Evolutionary conservation across 2,888 invertebrate species (phyloP), one percentile per base, ranked within the genome.

Genomic region (Mechanitis mazaeus): DNA sequence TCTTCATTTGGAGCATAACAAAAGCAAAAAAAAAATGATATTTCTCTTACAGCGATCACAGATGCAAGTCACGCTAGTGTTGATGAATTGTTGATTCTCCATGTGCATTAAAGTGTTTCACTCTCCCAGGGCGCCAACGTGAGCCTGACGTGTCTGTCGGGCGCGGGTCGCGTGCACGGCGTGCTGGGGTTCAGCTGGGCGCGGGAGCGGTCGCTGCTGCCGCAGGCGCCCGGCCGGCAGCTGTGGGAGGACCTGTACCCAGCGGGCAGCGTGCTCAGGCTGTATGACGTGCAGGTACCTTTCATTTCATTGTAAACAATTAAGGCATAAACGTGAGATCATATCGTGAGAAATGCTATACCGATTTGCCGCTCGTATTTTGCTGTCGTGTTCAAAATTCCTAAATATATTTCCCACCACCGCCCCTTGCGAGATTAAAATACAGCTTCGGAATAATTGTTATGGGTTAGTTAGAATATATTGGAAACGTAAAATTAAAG

Each of bases 231-330:
- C 0, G 94, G 94, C 5, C 91, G 91, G n/a, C 95, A 95, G 73
- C 94, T 95, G 71, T 96, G 96, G 93, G 96, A 96, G 77, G 95
- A 96, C 75, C 89, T 96, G 35, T 95, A 94, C 79, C 96, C 96
- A 0, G 94, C 94, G 63, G 96, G 96, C 7, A 96, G 95, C 73
- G 94, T 96, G 60, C 85, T 96, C 4, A 94, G 95, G 76, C 93
- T 96, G 38, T 93, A 93, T 71, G 94, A 94, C 71, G 93, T 94
- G 55, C 94, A 95, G 91, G 95, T 95, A 81, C 76, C 79, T 59
- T 7, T 54, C 20, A 45, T 56, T 50, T 35, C 5, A 45, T 45
- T 53, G 46, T 31, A 42, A 38, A 35, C 35, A 54, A 2, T 35
- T 46, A 45, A 45, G 45, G 54, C 6, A 5, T 35, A 45, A 45